These are phyloP conservation scores for Noctua pronuba DNA, from an alignment of 2,888 invertebrate genomes.

Conservation along the genomic window DNA sequence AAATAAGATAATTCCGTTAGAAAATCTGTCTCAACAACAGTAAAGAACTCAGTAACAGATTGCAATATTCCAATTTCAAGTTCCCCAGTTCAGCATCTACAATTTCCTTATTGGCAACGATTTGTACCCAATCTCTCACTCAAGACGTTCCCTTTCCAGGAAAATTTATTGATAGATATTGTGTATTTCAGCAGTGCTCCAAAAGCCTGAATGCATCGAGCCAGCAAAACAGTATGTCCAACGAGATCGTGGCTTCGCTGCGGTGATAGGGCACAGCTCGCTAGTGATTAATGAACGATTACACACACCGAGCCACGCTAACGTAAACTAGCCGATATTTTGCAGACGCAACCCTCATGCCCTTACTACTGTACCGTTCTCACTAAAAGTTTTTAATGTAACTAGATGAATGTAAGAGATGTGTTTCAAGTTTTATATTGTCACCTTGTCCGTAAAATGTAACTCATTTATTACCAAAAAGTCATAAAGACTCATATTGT, in stretches of 20 bases:
- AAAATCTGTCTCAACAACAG: conserved; percentile 1
- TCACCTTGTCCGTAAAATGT: background rate
- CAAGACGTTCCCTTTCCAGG: conserved; percentile 44
- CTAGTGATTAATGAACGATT: conserved; percentile 85
- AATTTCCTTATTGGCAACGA: conserved; percentile 60
- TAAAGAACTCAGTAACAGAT: conserved; percentile 25
- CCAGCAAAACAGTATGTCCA: conserved; percentile 89
- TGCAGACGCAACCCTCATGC: conserved; percentile 71
- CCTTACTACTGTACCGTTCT: conserved; percentile 57
- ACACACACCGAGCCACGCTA: conserved; percentile 78
- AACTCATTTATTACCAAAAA: background rate
- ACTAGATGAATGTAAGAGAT: background rate
- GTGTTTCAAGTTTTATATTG: background rate
- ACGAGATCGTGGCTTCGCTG: conserved; percentile 88
- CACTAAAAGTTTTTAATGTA: background rate
- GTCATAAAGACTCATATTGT: background rate
- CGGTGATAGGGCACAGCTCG: conserved; percentile 88
- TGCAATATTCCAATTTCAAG: conserved; percentile 34
- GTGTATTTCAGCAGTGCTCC: conserved; percentile 88
- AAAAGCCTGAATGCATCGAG: conserved; percentile 88
- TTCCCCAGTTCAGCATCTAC: conserved; percentile 38
- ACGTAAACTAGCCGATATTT: conserved; percentile 86
- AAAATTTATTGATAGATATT: conserved; percentile 68
- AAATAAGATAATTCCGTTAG: background rate
- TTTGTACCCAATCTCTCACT: conserved; percentile 57